Conservation (phyloP, 2,888 invertebrate species). For the Leptarthrus brevirostris region DNA sequence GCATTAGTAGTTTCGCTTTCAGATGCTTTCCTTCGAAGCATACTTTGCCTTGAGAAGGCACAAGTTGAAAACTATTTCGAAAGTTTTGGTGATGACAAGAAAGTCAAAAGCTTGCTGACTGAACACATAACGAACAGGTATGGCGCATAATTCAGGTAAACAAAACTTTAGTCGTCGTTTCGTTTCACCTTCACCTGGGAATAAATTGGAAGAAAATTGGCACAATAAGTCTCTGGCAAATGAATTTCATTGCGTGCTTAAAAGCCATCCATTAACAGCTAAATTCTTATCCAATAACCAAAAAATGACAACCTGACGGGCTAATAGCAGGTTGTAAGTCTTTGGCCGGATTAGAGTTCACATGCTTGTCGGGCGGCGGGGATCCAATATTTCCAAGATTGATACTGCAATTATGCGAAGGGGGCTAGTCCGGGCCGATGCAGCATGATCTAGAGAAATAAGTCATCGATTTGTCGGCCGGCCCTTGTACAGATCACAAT, state of each 20-base stretch:
- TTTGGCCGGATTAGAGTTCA: not conserved
- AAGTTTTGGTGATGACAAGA: too few relatives aligned
- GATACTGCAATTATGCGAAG: conserved; percentile 33
- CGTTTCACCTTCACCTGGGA: not conserved
- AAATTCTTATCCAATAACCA: conserved; percentile 32
- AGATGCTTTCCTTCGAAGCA: too few relatives aligned
- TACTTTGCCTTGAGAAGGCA: too few relatives aligned
- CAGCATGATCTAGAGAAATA: conserved; percentile 32
- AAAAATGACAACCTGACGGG: conserved; percentile 41
- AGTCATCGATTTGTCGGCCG: conserved; percentile 35
- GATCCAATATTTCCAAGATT: conserved; percentile 4
- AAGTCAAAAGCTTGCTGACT: too few relatives aligned
- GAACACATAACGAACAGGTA: too few relatives aligned
- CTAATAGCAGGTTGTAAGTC: conserved; percentile 30
- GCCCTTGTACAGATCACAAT: not conserved
- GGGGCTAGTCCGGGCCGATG: not conserved
- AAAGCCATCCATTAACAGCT: conserved; percentile 34
- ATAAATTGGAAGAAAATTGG: not conserved
- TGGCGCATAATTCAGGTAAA: too few relatives aligned
- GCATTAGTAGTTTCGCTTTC: too few relatives aligned
- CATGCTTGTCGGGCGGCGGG: not conserved
- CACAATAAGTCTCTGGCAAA: not conserved
- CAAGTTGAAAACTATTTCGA: too few relatives aligned
- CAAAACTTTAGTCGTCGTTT: too few relatives aligned
- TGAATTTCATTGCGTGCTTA: conserved; percentile 30